These are phyloP conservation scores for Nephrotoma guestfalica DNA, from an alignment of 2,888 invertebrate genomes.

Conservation along the genomic window DNA sequence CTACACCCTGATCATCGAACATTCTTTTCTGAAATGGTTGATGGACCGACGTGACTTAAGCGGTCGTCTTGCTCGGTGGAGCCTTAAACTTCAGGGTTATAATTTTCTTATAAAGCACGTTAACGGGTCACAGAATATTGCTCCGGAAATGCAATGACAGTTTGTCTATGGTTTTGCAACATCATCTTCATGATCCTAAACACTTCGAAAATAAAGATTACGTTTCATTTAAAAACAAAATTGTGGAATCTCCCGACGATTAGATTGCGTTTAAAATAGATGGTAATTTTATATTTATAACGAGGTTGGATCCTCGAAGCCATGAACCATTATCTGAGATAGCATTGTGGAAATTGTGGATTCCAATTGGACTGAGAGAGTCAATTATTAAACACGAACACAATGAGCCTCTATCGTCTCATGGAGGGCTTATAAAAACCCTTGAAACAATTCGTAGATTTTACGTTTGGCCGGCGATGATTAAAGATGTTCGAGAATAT, in stretches of 20 bases:
- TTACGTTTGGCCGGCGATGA: constrained; percentile 13
- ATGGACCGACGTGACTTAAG: too few relatives aligned
- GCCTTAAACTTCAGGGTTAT: too few relatives aligned
- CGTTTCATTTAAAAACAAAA: neutral
- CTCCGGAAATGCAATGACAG: neutral
- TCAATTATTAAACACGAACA: neutral
- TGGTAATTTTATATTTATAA: neutral
- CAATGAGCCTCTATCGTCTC: neutral
- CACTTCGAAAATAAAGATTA: neutral
- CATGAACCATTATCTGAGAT: too few relatives aligned
- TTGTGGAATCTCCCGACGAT: neutral
- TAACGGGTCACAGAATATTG: too few relatives aligned
- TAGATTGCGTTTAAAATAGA: neutral
- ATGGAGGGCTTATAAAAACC: too few relatives aligned
- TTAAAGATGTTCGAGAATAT: constrained; percentile 4
- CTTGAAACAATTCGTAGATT: too few relatives aligned
- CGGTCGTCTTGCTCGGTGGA: too few relatives aligned
- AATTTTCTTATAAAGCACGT: too few relatives aligned
- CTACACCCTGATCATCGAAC: too few relatives aligned
- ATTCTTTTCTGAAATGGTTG: too few relatives aligned
- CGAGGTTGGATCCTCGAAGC: neutral
- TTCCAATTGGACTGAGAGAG: neutral
- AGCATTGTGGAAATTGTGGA: constrained; percentile 2
- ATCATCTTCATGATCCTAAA: neutral
- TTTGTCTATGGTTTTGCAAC: neutral